Conservation (phyloP, 2,797 vertebrate genomes). For the Arremon brunneinucha region DNA sequence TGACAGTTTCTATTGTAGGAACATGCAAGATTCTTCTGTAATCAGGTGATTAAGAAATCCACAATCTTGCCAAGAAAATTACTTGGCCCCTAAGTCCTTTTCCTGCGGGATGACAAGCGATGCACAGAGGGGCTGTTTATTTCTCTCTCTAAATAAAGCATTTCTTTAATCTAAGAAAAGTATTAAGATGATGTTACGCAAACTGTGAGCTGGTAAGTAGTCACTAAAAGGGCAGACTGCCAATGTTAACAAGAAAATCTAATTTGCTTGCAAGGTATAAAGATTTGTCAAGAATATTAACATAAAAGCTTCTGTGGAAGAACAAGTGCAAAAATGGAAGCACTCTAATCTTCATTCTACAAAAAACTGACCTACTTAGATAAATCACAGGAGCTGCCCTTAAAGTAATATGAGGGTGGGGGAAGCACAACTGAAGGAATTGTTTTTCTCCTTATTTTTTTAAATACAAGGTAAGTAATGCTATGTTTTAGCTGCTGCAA, state of each 20-base stretch:
- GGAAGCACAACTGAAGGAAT: neutral
- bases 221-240: conserved; percentile 53
- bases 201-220: conserved; percentile 47
- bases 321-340: conserved; percentile 78
- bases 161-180: conserved; percentile 81
- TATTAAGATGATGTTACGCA: conserved; percentile 73
- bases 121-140: conserved; percentile 73
- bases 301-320: conserved; percentile 77
- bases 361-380: conserved; percentile 83
- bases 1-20: neutral
- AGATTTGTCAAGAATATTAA: conserved; percentile 76
- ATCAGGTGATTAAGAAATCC: conserved; percentile 80
- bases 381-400: conserved; percentile 30
- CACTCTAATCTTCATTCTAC: conserved; percentile 82
- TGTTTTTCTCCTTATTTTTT: neutral
- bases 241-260: conserved; percentile 81
- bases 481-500: neutral
- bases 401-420: neutral
- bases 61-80: conserved; percentile 77
- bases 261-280: conserved; percentile 79
- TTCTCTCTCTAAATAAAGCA: conserved; percentile 75
- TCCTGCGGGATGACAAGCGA: conserved; percentile 63
- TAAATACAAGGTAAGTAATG: neutral
- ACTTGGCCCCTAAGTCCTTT: conserved; percentile 61
- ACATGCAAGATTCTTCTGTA: conserved; percentile 22